Evolutionary conservation across 2,113 vertebrate species (phyloP).

Genomic region (Plestiodon gilberti): DNA sequence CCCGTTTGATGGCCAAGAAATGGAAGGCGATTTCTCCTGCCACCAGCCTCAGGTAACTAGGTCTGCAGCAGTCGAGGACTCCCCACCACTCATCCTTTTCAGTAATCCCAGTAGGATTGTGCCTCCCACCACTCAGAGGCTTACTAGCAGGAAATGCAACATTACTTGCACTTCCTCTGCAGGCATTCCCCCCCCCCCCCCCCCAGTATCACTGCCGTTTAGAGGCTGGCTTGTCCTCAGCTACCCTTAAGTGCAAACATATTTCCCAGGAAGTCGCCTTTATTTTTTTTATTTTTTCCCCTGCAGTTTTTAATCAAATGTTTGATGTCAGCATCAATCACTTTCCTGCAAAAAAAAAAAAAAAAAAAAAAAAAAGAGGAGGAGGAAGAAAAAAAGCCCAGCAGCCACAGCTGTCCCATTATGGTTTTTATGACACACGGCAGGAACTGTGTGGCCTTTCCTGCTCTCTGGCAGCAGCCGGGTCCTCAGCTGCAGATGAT

Average conservation of each 20-base stretch:
- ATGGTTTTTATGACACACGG: slow-evolving; percentile 43
- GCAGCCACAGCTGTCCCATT: slow-evolving; percentile 46
- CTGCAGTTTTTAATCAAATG: slow-evolving; percentile 31
- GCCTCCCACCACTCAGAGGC: neutral
- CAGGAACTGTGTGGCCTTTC: slow-evolving; percentile 22
- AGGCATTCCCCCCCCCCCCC: neutral
- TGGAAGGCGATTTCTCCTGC: too few species aligned
- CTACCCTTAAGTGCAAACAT: too few species aligned
- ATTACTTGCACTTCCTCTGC: neutral
- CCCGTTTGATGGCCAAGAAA: too few species aligned
- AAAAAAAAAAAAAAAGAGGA: neutral
- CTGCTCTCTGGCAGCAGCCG: slow-evolving; percentile 26
- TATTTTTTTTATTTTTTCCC: neutral
- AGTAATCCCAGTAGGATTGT: neutral
- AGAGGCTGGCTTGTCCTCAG: neutral
- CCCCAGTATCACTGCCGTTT: neutral
- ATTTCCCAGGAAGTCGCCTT: neutral
- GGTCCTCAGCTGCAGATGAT: slow-evolving; percentile 28
- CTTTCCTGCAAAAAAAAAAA: neutral
- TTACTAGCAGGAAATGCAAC: neutral
- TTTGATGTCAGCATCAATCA: slow-evolving; percentile 45
- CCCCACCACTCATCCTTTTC: neutral
- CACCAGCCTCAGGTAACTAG: too few species aligned
- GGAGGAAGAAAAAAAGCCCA: neutral
- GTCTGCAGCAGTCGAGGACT: neutral